phyloP scores from a whole-genome alignment of 2,113 vertebrate genomes.

The Indicator indicator region DNA sequence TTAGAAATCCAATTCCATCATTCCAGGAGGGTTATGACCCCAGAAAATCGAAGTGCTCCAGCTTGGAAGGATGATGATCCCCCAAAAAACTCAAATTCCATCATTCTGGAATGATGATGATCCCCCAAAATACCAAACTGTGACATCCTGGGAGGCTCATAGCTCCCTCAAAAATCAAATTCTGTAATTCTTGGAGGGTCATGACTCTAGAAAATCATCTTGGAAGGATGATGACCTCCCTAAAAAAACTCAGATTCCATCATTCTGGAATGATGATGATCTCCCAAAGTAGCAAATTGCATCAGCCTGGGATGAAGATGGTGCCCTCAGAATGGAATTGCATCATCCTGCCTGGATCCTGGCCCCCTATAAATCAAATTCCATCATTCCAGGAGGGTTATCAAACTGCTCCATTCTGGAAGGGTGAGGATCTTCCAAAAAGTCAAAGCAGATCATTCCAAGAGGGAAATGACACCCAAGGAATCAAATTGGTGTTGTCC shows the following conservation, averaged over 20 bases:
- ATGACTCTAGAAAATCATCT: accelerated
- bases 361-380: not conserved
- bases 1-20: not conserved
- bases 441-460: too few relatives aligned
- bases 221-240: accelerated
- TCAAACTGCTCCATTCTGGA: not conserved
- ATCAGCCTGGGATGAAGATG: not conserved
- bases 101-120: too few relatives aligned
- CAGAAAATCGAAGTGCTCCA: not conserved
- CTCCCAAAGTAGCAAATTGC: not conserved
- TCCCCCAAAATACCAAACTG: not conserved
- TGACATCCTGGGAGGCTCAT: too few relatives aligned
- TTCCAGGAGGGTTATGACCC: too few relatives aligned
- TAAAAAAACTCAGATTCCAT: accelerated
- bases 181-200: not conserved
- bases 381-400: too few relatives aligned
- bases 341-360: not conserved
- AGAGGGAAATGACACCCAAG: too few relatives aligned
- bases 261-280: not conserved
- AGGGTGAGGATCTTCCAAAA: too few relatives aligned
- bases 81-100: not conserved
- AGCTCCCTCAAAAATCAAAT: not conserved
- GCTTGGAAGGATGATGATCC: not conserved
- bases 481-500: not conserved
- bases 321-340: too few relatives aligned